These are phyloP conservation scores for Sisyra nigra DNA, from an alignment of 2,888 invertebrate species.

Conservation along the genomic window DNA sequence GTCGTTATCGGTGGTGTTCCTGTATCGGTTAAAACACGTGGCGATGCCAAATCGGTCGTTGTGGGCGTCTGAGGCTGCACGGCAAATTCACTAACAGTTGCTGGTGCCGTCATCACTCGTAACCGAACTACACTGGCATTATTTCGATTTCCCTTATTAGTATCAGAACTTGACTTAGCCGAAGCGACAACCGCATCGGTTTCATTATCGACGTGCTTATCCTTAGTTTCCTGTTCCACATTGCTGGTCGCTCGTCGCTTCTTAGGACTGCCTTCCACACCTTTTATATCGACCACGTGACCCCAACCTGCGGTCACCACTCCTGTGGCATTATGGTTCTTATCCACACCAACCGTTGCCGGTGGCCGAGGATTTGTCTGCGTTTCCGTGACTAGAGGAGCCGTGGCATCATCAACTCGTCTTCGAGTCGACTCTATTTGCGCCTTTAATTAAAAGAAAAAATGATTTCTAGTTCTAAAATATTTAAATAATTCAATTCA, in stretches of 20 bases:
- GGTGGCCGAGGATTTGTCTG: constrained; percentile 30
- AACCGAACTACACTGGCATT: constrained; percentile 49
- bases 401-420: constrained; percentile 37
- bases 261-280: constrained; percentile 9
- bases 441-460: constrained; percentile 27
- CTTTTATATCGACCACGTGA: constrained; percentile 9
- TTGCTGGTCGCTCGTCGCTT: constrained; percentile 7
- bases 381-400: constrained; percentile 43
- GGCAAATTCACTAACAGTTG: constrained; percentile 26
- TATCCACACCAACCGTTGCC: constrained; percentile 29
- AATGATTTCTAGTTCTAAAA: background rate
- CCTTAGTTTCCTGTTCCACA: constrained; percentile 8
- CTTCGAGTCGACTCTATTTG: constrained; percentile 34
- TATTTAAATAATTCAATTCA: constrained; percentile 14
- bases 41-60: constrained; percentile 7
- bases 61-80: constrained; percentile 8
- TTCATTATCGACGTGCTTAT: constrained; percentile 39
- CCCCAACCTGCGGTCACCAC: constrained; percentile 17
- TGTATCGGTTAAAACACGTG: constrained; percentile 7
- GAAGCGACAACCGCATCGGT: constrained; percentile 38
- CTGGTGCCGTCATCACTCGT: constrained; percentile 49
- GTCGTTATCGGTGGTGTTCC: constrained; percentile 5
- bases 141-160: constrained; percentile 15
- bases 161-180: constrained; percentile 31
- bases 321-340: constrained; percentile 52